Conservation (phyloP, 2,113 vertebrate species). For the Cisticola juncidis region DNA sequence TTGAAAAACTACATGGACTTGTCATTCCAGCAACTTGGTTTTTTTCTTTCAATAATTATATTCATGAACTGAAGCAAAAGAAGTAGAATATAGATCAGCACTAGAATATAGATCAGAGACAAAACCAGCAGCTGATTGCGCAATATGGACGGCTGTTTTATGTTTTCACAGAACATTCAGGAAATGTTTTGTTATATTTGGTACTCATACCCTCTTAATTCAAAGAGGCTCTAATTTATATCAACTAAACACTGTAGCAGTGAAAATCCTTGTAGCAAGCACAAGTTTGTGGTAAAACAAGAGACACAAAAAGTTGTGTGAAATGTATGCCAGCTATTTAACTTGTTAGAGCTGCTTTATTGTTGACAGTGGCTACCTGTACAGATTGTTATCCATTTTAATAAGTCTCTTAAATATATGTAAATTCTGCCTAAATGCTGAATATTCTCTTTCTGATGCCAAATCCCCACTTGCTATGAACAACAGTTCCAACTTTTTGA, state of each 20-base stretch:
- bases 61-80: background rate
- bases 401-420: background rate
- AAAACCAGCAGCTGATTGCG: background rate
- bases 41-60: background rate
- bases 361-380: background rate
- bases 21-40: background rate
- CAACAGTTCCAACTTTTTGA: background rate
- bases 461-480: background rate
- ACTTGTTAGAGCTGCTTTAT: background rate
- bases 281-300: background rate
- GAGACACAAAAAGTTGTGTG: background rate
- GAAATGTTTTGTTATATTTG: background rate
- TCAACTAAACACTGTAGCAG: background rate
- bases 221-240: background rate
- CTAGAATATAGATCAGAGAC: background rate
- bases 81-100: background rate
- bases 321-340: background rate
- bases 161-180: background rate
- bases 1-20: background rate
- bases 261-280: background rate
- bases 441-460: background rate
- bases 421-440: background rate
- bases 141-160: background rate
- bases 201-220: background rate
- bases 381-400: background rate